phyloP scores from a whole-genome alignment of 2,888 invertebrate species.

The Malthinus seriepunctatus region DNA sequence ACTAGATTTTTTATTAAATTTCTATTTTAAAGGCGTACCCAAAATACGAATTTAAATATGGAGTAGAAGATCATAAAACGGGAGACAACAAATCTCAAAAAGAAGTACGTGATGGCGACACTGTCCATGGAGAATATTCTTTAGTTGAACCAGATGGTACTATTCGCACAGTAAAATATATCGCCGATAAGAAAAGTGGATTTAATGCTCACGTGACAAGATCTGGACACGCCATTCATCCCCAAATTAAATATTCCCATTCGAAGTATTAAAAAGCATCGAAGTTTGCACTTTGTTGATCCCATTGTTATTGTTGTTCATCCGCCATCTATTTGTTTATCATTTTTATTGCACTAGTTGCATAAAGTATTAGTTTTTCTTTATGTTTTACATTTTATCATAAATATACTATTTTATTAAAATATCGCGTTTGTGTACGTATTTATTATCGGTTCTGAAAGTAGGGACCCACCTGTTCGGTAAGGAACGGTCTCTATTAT shows the following conservation, averaged over 20 bases:
- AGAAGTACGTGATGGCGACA: conserved; percentile 62
- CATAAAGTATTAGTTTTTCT: no score
- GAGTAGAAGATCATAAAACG: conserved; percentile 62
- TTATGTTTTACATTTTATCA: no score
- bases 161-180: conserved; percentile 43
- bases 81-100: conserved; percentile 63
- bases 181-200: conserved; percentile 44
- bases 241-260: conserved; percentile 27
- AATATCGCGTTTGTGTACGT: no score
- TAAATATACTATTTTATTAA: no score
- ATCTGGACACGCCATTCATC: conserved; percentile 63
- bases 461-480: no score
- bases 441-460: no score
- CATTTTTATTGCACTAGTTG: no score
- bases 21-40: conserved; percentile 55
- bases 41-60: conserved; percentile 60
- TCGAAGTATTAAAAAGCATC: no score
- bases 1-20: not conserved
- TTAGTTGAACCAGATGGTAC: conserved; percentile 45
- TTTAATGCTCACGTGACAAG: conserved; percentile 65
- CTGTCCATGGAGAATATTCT: conserved; percentile 53
- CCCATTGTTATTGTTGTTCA: no score
- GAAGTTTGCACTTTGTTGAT: no score
- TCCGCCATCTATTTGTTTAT: no score
- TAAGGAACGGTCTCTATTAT: no score